Conservation (phyloP, 2,888 invertebrate genomes). For the Pecten maximus region DNA sequence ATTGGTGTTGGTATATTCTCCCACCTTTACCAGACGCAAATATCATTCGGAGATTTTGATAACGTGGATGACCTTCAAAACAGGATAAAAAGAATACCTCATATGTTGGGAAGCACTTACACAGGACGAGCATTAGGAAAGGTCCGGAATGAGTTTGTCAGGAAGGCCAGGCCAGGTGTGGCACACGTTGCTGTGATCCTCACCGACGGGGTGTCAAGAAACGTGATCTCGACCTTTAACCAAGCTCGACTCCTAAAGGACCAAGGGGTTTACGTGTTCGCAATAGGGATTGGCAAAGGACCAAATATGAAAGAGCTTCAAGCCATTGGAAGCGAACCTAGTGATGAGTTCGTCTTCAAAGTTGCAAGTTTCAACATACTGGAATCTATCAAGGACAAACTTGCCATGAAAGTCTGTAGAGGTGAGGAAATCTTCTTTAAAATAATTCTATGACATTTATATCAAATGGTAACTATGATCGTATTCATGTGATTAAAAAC, state of each 20-base stretch:
- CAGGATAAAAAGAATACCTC: conserved; percentile 53
- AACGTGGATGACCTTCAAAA: conserved; percentile 51
- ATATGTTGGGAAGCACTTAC: conserved; percentile 59
- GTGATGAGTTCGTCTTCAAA: conserved; percentile 61
- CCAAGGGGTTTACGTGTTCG: conserved; percentile 59
- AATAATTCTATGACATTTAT: no score
- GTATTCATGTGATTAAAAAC: not conserved
- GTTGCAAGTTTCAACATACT: conserved; percentile 59
- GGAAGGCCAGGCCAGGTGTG: conserved; percentile 55
- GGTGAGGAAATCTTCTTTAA: conserved; percentile 55
- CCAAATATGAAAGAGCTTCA: conserved; percentile 61
- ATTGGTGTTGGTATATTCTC: conserved; percentile 62
- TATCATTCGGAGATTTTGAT: conserved; percentile 53
- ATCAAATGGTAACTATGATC: not conserved
- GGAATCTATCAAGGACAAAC: conserved; percentile 53
- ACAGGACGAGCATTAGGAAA: conserved; percentile 61
- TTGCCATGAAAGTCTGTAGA: conserved; percentile 59
- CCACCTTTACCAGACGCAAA: conserved; percentile 49
- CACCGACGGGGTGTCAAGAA: conserved; percentile 62
- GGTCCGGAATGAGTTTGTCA: conserved; percentile 51
- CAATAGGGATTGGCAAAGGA: conserved; percentile 63
- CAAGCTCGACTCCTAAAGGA: conserved; percentile 59
- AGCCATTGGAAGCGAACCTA: conserved; percentile 68
- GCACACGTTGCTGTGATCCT: conserved; percentile 60
- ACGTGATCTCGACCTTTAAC: conserved; percentile 50